Evolutionary conservation across 2,113 vertebrate genomes (phyloP).

Genomic region (Cardinalis cardinalis): DNA sequence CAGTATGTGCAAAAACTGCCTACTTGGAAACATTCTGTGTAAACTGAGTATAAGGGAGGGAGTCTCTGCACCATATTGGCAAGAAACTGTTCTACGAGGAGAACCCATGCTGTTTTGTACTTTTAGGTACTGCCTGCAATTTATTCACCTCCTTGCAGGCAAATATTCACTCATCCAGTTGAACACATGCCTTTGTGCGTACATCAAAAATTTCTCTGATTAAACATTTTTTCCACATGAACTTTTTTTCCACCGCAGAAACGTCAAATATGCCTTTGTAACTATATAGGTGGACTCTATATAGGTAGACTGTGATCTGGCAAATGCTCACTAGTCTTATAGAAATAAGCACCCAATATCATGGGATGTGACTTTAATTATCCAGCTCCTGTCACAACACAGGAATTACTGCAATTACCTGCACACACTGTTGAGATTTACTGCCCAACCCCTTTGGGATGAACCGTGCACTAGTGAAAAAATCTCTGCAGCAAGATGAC

Average conservation of each 20-base stretch:
- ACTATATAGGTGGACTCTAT: neutral
- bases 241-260: neutral
- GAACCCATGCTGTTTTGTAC: fast-evolving
- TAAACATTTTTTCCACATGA: neutral
- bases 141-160: neutral
- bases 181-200: neutral
- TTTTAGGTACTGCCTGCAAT: neutral
- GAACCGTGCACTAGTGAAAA: neutral
- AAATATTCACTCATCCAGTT: neutral
- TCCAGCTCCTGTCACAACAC: neutral
- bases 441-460: too few relatives aligned
- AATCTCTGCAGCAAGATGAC: neutral
- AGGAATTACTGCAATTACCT: neutral
- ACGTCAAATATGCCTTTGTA: neutral
- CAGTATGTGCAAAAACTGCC: neutral
- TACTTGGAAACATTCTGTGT: neutral
- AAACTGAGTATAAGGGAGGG: neutral
- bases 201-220: neutral
- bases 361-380: neutral
- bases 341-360: neutral
- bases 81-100: neutral
- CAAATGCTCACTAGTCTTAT: neutral
- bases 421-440: neutral
- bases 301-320: neutral
- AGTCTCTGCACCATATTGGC: neutral